Base-by-base conservation (phyloP, 2,113 vertebrate species). In the Zosterops pallidus region DNA sequence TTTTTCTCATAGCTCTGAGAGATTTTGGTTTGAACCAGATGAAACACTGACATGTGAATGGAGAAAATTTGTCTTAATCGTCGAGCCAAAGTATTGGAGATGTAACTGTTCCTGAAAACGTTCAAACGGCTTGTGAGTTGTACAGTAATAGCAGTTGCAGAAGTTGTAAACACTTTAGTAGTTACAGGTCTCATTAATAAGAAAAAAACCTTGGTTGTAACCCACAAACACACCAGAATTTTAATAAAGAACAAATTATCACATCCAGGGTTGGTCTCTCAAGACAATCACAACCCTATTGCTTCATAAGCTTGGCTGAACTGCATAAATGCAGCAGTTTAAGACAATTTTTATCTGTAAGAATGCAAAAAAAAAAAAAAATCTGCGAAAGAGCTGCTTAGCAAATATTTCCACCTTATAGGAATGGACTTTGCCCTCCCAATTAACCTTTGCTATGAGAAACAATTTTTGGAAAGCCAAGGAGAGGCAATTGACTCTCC, bases 321-420 rank as follows among this genome's bases (percentile, higher is more conserved):
- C 28, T 71, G 26, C 70, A 25, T 26, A 69, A 11, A n/a, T 31
- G 33, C 37, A 81, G 52, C 78, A 78, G 23, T 13, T 89, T 72
- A 72, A 87, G 42, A 92, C 4, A 64, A 78, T 69, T 88, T 82
- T 46, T 49, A 79, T 21, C 39, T 25, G 24, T 46, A 74, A 23
- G 35, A 90, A 76, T 59, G 65, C 46, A 62, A 94, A 88, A 83
- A 91, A 68, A 35, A 67, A 94, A 88, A 83, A 91, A 68, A 35
- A 67, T 6, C 70, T 52, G 25, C 37, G 78, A 26, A 79, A 62
- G 52, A 79, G 22, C 33, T 63, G 31, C 35, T 89, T 9, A 75
- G 60, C 22, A 62, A 28, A 39, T 71, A 70, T 50, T 89, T 63
- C 56, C 89, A 37, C 26, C 37, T 83, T 72, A 47, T 1, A 94